Evolutionary conservation across 1,140 invertebrate species (phyloP).

Genomic region (Zaprionus camerounensis): DNA sequence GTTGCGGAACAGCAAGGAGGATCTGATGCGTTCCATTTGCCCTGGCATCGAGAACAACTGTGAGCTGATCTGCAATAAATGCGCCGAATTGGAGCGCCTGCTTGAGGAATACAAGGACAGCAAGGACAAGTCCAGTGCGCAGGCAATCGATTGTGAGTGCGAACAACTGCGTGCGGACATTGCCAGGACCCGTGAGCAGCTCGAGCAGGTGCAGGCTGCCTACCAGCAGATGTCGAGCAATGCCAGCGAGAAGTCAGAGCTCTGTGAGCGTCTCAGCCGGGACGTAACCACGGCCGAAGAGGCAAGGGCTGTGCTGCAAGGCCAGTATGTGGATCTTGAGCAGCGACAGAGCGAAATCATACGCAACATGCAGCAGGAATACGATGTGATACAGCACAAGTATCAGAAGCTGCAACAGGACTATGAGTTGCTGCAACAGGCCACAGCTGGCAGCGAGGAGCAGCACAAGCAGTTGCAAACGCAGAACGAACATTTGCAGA

Average conservation of each 20-base stretch:
- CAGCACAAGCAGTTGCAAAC: constrained; percentile 36
- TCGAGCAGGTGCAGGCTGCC: constrained; percentile 47
- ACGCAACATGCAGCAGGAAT: constrained; percentile 46
- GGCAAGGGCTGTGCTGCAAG: constrained; percentile 44
- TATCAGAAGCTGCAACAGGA: constrained; percentile 53
- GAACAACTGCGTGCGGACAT: constrained; percentile 57
- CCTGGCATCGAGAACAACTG: constrained; percentile 48
- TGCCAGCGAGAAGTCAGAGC: constrained; percentile 30
- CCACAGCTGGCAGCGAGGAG: constrained; percentile 14
- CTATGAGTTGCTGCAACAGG: constrained; percentile 42
- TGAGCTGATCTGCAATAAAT: constrained; percentile 60
- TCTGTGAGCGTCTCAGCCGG: constrained; percentile 41
- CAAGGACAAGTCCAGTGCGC: constrained; percentile 15
- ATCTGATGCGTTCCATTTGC: constrained; percentile 54
- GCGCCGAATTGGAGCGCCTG: constrained; percentile 52
- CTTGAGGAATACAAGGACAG: constrained; percentile 37
- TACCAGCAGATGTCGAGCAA: constrained; percentile 45
- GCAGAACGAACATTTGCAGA: constrained; percentile 44
- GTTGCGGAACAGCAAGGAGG: constrained; percentile 57
- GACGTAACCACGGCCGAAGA: constrained; percentile 36
- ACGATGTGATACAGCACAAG: constrained; percentile 51
- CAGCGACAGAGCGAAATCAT: constrained; percentile 32
- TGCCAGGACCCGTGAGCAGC: constrained; percentile 25
- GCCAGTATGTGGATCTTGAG: constrained; percentile 48
- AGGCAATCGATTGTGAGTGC: constrained; percentile 47